A percentile compares a stretch with the other conserved stretches of the same genome.
phyloP scores from a whole-genome alignment of 2,797 vertebrate genomes.

The Pipistrellus kuhlii region DNA sequence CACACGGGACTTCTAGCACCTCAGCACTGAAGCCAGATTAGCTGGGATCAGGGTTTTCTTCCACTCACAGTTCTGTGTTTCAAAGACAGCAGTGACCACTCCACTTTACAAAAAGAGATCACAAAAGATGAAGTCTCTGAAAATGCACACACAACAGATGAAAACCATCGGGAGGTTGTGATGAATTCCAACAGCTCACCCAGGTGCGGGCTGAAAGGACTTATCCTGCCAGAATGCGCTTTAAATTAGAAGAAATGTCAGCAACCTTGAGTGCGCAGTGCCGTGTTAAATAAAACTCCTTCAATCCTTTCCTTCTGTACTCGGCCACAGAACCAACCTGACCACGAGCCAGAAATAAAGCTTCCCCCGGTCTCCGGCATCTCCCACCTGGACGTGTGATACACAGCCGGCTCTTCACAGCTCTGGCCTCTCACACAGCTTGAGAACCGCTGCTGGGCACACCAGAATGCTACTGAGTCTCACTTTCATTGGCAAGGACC shows the following conservation, averaged over 20 bases:
- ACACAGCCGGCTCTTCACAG: neutral
- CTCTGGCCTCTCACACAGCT: neutral
- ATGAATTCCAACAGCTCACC: neutral
- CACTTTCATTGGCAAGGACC: neutral
- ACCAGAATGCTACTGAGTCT: neutral
- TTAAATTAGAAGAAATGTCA: neutral
- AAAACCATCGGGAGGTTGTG: neutral
- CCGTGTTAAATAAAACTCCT: neutral
- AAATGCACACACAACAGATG: neutral
- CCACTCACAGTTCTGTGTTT: neutral
- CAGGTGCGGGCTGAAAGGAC: neutral
- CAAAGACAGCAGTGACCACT: neutral
- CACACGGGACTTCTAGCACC: neutral
- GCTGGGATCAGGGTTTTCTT: neutral
- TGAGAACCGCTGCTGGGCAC: neutral
- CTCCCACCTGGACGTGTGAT: neutral
- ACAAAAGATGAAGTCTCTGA: neutral
- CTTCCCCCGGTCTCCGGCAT: neutral
- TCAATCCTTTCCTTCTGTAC: neutral
- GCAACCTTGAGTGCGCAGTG: neutral
- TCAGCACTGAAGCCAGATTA: neutral
- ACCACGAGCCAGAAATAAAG: slow-evolving; percentile 14
- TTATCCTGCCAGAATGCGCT: neutral
- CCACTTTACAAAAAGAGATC: neutral
- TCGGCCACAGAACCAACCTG: neutral